phyloP scores from a whole-genome alignment of 1,140 invertebrate species.

The Triops longicaudatus region DNA sequence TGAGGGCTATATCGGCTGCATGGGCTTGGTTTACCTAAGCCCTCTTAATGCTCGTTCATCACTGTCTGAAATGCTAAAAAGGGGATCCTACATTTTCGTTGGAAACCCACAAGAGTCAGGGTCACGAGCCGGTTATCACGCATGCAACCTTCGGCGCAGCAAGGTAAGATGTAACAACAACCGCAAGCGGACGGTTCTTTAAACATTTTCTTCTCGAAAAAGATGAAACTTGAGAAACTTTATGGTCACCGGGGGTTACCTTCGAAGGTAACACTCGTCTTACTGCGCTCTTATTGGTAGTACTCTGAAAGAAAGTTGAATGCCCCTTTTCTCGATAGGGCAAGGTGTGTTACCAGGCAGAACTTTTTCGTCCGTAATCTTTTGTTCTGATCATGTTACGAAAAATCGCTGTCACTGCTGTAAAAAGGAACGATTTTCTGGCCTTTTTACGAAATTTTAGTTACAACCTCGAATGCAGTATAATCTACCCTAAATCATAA shows the following conservation, averaged over 20 bases:
- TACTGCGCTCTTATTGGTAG: background rate
- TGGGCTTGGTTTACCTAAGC: conserved; percentile 5
- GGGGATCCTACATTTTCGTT: background rate
- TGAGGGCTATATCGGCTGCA: background rate
- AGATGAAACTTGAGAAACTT: too few relatives aligned
- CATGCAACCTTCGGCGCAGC: background rate
- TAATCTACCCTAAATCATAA: too few relatives aligned
- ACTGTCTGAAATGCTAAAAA: conserved; percentile 4
- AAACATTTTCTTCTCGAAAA: too few relatives aligned
- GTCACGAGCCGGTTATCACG: background rate
- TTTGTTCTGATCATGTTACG: background rate
- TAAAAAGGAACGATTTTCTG: too few relatives aligned
- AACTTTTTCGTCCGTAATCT: background rate
- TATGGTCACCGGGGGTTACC: too few relatives aligned
- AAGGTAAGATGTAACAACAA: background rate
- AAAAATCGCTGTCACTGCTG: too few relatives aligned
- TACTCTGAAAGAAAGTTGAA: background rate
- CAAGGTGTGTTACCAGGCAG: background rate
- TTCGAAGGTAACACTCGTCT: too few relatives aligned
- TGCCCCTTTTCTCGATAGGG: background rate
- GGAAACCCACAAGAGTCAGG: background rate
- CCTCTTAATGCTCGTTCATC: background rate
- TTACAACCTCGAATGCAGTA: too few relatives aligned
- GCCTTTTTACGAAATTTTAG: too few relatives aligned
- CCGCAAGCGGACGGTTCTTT: too few relatives aligned